These are phyloP conservation scores for Mystacornis crossleyi DNA, from an alignment of 2,113 vertebrate species.

Conservation along the genomic window DNA sequence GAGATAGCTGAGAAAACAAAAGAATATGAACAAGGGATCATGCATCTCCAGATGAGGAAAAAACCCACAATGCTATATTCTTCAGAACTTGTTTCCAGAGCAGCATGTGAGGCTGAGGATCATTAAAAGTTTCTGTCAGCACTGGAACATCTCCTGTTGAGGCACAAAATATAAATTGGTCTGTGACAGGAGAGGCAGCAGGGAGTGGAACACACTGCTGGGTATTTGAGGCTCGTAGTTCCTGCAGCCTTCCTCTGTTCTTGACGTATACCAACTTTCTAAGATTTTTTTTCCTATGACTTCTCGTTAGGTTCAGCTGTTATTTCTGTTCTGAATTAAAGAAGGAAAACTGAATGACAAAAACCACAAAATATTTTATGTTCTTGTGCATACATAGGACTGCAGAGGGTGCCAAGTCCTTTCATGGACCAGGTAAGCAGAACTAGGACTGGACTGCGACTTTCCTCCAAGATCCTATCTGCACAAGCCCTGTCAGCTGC, in stretches of 20 bases:
- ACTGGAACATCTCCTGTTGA: neutral
- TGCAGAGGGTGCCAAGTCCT: neutral
- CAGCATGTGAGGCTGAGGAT: neutral
- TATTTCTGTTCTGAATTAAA: neutral
- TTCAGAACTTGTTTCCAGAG: neutral
- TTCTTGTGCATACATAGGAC: neutral
- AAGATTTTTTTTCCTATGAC: neutral
- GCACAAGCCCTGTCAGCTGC: neutral
- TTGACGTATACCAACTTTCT: neutral
- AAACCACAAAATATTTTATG: neutral
- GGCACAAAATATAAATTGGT: slow-evolving; percentile 11
- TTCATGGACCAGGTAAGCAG: neutral
- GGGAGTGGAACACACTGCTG: neutral
- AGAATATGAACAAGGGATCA: neutral
- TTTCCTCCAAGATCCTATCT: neutral
- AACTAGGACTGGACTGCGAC: neutral
- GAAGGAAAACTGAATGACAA: neutral
- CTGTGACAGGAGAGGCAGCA: slow-evolving; percentile 23
- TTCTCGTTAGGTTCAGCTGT: neutral
- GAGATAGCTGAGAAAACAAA: neutral
- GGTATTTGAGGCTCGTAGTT: neutral
- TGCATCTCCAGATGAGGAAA: neutral
- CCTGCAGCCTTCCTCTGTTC: neutral
- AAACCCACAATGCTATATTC: neutral
- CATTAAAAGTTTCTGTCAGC: slow-evolving; percentile 6